Percentiles rank a stretch among this genome's conserved stretches.
Conservation (phyloP, 53 echinoderm and acorn worm genomes). For the Actinopyga echinites region DNA sequence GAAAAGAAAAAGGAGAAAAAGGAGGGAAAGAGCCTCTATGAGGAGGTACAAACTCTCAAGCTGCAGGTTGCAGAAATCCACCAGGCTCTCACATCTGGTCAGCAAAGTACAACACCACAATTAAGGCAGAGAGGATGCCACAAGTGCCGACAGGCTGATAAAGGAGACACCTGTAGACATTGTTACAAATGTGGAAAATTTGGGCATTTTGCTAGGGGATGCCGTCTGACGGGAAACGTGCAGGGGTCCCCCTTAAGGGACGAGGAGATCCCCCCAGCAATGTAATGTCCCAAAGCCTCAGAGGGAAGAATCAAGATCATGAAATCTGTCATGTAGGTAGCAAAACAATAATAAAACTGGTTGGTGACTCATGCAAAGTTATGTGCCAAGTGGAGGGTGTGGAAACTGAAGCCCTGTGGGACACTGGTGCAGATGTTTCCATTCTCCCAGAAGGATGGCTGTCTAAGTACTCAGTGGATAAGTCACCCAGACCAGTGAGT, state of each 20-base stretch:
- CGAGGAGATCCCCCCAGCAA: constrained; percentile 27
- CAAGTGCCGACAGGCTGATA: neutral
- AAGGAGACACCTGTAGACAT: constrained; percentile 20
- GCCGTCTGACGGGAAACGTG: constrained; percentile 23
- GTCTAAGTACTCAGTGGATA: neutral
- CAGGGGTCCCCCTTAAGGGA: constrained; percentile 34
- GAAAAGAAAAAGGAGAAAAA: neutral
- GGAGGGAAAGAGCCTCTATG: neutral
- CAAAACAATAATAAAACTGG: constrained; percentile 1
- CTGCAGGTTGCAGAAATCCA: constrained; percentile 1
- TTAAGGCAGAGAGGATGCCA: neutral
- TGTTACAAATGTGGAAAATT: constrained; percentile 43
- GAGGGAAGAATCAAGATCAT: neutral
- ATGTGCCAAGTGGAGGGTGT: constrained; percentile 4
- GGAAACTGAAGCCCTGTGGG: constrained; percentile 22
- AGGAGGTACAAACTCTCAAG: constrained; percentile 4
- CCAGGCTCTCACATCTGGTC: neutral
- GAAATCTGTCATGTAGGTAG: neutral
- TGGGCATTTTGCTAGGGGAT: constrained; percentile 17
- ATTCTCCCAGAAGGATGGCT: constrained; percentile 27
- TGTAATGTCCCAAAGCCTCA: neutral
- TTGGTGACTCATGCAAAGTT: constrained; percentile 2
- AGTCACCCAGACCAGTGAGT: neutral
- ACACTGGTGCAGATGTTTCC: constrained; percentile 40
- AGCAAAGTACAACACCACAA: neutral